These are phyloP conservation scores for Aurelia coerulea DNA, from an alignment of 30 jellyfish, hydroid and myxozoan genomes.

Conservation along the genomic window DNA sequence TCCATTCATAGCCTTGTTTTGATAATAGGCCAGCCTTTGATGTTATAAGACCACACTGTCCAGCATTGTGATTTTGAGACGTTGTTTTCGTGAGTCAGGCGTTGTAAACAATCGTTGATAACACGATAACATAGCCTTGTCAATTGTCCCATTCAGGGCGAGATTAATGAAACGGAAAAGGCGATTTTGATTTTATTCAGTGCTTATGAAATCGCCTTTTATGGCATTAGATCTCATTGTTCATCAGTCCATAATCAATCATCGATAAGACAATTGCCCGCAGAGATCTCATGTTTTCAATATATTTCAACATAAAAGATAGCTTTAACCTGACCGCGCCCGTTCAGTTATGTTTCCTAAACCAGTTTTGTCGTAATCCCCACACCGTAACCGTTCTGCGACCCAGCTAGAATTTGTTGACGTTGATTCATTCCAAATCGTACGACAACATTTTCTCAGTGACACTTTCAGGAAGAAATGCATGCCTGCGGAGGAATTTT, in stretches of 20 bases:
- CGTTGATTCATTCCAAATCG: no score
- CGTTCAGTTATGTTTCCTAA: slow-evolving; percentile 7
- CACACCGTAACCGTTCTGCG: background rate
- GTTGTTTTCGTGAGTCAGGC: slow-evolving; percentile 36
- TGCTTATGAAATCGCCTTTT: slow-evolving; percentile 32
- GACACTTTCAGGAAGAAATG: no score
- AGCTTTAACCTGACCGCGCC: background rate
- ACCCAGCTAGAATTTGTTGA: no score
- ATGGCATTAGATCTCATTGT: slow-evolving; percentile 19
- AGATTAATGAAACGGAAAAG: slow-evolving; percentile 36
- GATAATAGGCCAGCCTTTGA: no score
- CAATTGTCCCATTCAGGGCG: slow-evolving; percentile 29
- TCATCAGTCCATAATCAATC: background rate
- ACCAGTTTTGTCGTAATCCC: background rate
- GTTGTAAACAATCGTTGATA: slow-evolving; percentile 33
- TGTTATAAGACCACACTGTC: slow-evolving; percentile 53
- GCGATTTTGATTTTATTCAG: slow-evolving; percentile 26
- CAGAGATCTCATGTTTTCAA: background rate
- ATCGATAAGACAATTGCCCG: background rate
- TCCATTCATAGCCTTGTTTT: no score
- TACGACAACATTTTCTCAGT: no score
- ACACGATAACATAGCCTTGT: slow-evolving; percentile 31
- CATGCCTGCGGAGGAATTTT: no score
- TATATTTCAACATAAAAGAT: background rate
- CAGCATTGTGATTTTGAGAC: slow-evolving; percentile 30